Base-by-base conservation (phyloP, 2,797 vertebrate species). In the Melopsittacus undulatus region DNA sequence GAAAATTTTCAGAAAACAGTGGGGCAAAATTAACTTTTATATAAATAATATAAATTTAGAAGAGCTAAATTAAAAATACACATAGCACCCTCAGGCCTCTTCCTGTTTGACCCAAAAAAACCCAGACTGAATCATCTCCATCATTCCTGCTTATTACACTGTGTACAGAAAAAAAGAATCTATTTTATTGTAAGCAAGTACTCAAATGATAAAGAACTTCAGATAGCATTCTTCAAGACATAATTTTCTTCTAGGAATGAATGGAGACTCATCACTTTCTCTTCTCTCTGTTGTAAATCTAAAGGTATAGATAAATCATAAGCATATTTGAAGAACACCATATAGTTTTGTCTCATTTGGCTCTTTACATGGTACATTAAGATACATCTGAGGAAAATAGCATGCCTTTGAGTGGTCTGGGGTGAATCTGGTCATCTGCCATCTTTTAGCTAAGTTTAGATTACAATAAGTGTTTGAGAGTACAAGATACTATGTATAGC, bases 381-480 rank as follows among this genome's bases (percentile, higher is more conserved):
- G 64, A 90, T 57, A 32, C 30, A 22, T 73, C 43, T 79, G 56
- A 89, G 42, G 48, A 76, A 94, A 94, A 72, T 34, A 8, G 26
- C 24, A 84, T 73, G 32, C 18, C 49, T 94, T 87, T 84, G 61
- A 90, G 68, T 16, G 46, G 14, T 82, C 70, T 70, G 54, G 34
- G 23, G 34, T 70, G 83, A 82, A 73, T 63, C 69, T 94, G 63
- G 45, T 87, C 42, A 54, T 43, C 62, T 95, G 68, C 48, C 30
- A 34, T 80, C 46, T 73, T 76, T 56, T 45, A 93, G 43, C 40
- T 81, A 83, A 91, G 12, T 92, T 95, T 92, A 96, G 77, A 69
- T 78, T 92, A 90, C 78, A 87, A 84, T 78, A 90, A 92, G 59
- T 34, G 54, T 83, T 91, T 93, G 49, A 75, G 76, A 88, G 61